Evolutionary conservation across 2,113 vertebrate species (phyloP).

Genomic region (Hippolais icterina): DNA sequence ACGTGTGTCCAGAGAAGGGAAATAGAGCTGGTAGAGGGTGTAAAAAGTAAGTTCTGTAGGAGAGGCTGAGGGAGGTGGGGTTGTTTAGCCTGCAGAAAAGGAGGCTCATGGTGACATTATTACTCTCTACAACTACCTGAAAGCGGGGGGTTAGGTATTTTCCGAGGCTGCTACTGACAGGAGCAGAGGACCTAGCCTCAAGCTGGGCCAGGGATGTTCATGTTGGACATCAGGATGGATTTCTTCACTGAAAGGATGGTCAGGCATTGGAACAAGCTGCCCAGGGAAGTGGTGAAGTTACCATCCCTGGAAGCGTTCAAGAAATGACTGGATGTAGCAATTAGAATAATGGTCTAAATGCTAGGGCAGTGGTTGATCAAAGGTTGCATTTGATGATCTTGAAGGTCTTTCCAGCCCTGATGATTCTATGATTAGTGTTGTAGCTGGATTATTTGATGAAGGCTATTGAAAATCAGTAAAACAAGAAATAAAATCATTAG

Average conservation of each 20-base stretch:
- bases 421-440: neutral
- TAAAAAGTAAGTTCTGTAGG: neutral
- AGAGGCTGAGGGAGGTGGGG: neutral
- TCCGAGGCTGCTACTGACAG: neutral
- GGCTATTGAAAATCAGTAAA: neutral
- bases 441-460: neutral
- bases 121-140: neutral
- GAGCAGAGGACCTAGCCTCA: neutral
- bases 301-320: neutral
- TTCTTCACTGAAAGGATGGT: neutral
- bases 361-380: neutral
- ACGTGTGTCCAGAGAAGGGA: neutral
- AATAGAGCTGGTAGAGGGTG: neutral
- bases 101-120: neutral
- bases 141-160: neutral
- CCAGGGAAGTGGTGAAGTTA: neutral
- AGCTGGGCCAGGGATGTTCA: neutral
- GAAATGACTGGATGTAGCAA: neutral
- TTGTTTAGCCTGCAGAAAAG: neutral
- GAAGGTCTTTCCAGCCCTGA: neutral
- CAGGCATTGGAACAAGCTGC: neutral
- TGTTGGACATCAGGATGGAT: neutral
- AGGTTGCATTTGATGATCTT: neutral
- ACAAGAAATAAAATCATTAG: neutral
- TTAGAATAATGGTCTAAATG: neutral